phyloP scores from a whole-genome alignment of 2,113 vertebrate species.

The Aleadryas rufinucha region DNA sequence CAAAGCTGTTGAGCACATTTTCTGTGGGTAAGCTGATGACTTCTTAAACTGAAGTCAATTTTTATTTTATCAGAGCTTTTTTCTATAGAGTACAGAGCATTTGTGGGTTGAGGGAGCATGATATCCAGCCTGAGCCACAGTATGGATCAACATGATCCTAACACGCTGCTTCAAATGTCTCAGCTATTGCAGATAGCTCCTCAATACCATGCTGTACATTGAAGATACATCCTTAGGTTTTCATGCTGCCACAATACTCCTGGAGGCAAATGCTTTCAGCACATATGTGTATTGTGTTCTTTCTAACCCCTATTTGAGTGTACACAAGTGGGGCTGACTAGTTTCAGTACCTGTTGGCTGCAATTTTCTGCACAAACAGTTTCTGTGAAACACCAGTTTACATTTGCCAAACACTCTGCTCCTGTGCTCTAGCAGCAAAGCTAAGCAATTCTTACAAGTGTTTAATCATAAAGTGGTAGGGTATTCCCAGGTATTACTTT shows the following conservation, averaged over 20 bases:
- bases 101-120: neutral
- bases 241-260: neutral
- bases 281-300: neutral
- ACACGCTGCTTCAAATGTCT: neutral
- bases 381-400: neutral
- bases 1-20: neutral
- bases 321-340: neutral
- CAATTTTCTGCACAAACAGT: neutral
- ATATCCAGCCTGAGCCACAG: neutral
- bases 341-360: neutral
- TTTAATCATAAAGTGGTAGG: neutral
- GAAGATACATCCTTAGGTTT: neutral
- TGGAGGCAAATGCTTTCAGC: neutral
- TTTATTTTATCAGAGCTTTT: neutral
- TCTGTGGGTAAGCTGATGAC: neutral
- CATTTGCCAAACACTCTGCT: neutral
- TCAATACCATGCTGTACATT: too few species aligned
- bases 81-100: accelerated
- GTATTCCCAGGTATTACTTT: neutral
- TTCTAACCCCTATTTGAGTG: neutral
- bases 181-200: neutral
- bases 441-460: neutral
- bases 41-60: neutral
- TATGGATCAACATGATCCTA: too few species aligned
- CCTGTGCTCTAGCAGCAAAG: neutral